A percentile compares a stretch with the other conserved stretches of the same genome.
These are phyloP conservation scores for Odocoileus hemionus DNA, from an alignment of 2,113 vertebrate species.

Conservation along the genomic window DNA sequence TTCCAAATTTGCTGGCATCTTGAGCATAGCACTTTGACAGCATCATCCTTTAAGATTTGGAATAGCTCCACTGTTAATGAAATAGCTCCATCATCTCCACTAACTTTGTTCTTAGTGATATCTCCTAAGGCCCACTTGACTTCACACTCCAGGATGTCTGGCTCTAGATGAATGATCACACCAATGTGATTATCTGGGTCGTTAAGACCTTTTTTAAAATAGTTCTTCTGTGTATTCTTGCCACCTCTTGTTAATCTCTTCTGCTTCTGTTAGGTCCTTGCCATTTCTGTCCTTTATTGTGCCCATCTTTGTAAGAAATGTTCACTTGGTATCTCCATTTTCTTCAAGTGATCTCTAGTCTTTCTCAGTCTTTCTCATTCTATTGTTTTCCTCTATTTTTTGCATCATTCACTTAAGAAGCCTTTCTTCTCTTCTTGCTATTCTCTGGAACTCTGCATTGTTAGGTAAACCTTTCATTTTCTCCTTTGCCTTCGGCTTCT, in stretches of 20 bases:
- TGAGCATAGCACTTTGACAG: neutral
- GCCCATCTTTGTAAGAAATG: neutral
- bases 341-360: neutral
- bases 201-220: fast-evolving
- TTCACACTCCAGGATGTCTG: neutral
- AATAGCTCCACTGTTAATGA: neutral
- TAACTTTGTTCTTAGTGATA: neutral
- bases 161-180: neutral
- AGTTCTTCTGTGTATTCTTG: neutral
- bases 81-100: neutral
- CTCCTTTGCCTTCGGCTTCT: neutral
- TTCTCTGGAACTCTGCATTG: neutral
- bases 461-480: neutral
- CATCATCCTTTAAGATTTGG: neutral
- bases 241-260: neutral
- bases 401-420: neutral
- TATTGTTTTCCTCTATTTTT: neutral
- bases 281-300: neutral
- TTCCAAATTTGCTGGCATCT: neutral
- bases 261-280: neutral
- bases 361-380: neutral
- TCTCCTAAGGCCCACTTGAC: neutral
- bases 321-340: neutral
- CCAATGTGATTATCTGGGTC: neutral
- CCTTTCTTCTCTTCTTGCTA: neutral